A percentile compares a stretch with the other conserved stretches of the same genome.
Conservation (phyloP, 2,113 vertebrate species). For the Castor canadensis region DNA sequence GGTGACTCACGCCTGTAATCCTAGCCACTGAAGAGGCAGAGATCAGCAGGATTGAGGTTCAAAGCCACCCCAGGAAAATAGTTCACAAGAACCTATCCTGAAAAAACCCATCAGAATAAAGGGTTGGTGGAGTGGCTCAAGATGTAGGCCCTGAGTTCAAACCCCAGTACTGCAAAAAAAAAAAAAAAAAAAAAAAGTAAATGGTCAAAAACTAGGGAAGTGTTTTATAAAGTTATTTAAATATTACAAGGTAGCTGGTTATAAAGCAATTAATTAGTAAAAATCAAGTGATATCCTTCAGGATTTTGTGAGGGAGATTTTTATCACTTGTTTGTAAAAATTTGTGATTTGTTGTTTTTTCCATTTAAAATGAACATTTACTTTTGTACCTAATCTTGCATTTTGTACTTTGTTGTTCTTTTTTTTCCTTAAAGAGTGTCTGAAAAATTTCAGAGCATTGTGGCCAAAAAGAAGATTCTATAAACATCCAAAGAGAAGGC, state of each 20-base stretch:
- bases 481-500: slow-evolving; percentile 8
- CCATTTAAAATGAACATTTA: background rate
- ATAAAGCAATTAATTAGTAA: background rate
- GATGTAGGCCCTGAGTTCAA: too few species aligned
- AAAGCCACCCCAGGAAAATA: too few species aligned
- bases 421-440: background rate
- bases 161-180: too few species aligned
- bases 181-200: too few species aligned
- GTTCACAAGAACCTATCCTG: too few species aligned
- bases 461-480: slow-evolving; percentile 24
- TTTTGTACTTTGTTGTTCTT: background rate
- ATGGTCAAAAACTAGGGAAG: background rate
- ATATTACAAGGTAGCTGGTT: background rate
- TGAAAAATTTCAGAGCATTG: slow-evolving; percentile 31
- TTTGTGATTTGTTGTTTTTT: background rate
- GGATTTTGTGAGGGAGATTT: background rate
- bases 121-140: too few species aligned
- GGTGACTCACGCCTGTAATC: too few species aligned
- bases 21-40: too few species aligned
- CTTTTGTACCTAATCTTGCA: background rate
- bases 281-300: background rate
- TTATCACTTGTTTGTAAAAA: background rate
- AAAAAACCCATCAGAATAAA: too few species aligned
- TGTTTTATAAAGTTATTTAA: background rate
- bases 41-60: too few species aligned